Base-by-base conservation (phyloP, 2,113 vertebrate species). In the Melanerpes aurifrons region DNA sequence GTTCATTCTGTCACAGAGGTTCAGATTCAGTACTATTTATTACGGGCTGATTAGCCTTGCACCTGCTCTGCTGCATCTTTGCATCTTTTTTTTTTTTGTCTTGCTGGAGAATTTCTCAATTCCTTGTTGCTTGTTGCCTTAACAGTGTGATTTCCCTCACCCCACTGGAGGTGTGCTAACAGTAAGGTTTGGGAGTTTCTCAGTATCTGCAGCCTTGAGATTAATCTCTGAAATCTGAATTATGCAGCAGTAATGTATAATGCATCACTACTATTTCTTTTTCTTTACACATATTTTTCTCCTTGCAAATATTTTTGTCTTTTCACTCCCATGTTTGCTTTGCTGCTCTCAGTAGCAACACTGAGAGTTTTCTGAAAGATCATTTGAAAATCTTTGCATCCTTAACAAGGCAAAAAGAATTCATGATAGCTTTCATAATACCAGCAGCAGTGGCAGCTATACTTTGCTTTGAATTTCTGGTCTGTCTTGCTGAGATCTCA, bases 221-320 rank as follows among this genome's bases (percentile, higher is more conserved):
- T 70, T 66, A 77, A 71, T 86, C 45, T 88, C 58, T 56, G 54
- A 90, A 92, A 71, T 56, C 45, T 89, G 79, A 91, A 77, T 87
- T 91, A 96, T 83, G 58, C 85, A 94, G 87, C 28, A 86, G 35
- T 53, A 40, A 91, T 54, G 11, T 66, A 80, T 88, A 93, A 94
- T 66, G 15, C n/a, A 91, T 61, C 21, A 71, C 24, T 56, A n/a
- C 37, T 68, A 43, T 56, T 94, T 68, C 32, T 68, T 57, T 53
- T 68, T 45, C 71, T 91, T 94, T 66, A 12, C 9, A 31, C 9
- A 8, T 72, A 62, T 78, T 85, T 88, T 88, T 85, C 73, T 67
- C 58, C 78, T 35, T 54, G 54, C 69, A 87, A 93, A 90, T 81
- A 64, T 80, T 90, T 89, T 87, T 89, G 58, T 54, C 75, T 86